Evolutionary conservation across 2,113 vertebrate species (phyloP).

Genomic region (Tetraodon nigroviridis): DNA sequence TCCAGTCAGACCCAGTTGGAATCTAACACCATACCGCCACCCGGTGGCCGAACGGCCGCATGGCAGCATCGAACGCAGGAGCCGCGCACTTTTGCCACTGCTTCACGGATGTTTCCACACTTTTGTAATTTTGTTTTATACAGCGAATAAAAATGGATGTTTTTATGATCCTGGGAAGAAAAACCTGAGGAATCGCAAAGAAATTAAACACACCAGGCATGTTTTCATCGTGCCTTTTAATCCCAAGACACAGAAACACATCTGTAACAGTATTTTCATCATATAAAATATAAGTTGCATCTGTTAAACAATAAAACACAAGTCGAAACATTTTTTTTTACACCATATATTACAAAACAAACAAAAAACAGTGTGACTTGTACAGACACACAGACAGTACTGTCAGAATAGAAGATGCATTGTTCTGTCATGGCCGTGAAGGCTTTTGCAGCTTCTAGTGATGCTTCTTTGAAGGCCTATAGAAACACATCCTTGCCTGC

Average conservation of each 20-base stretch:
- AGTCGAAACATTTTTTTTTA: constrained; percentile 21
- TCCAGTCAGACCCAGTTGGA: constrained; percentile 15
- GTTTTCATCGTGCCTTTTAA: constrained; percentile 30
- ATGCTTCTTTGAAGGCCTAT: constrained; percentile 72
- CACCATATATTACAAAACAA: constrained; percentile 19
- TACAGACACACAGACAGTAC: constrained; percentile 18
- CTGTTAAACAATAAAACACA: constrained; percentile 36
- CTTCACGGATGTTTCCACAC: constrained; percentile 1
- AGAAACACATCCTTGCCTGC: constrained; percentile 83
- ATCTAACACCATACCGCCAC: constrained; percentile 30
- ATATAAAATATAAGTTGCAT: constrained; percentile 36
- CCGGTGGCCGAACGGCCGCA: constrained; percentile 25
- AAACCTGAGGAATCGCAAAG: background rate
- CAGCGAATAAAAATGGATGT: constrained; percentile 9
- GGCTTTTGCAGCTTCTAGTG: constrained; percentile 2
- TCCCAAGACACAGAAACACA: constrained; percentile 9
- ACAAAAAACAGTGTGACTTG: background rate
- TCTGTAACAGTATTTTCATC: constrained; percentile 3
- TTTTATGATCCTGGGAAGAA: background rate
- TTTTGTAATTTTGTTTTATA: constrained; percentile 14
- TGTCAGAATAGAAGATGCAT: constrained; percentile 1
- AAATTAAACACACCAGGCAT: background rate
- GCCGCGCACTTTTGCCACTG: background rate
- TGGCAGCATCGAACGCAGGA: background rate
- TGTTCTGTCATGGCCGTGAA: constrained; percentile 23